Evolutionary conservation across 2,113 vertebrate species (phyloP), one percentile per base, ranked within the genome.

Genomic region (Struthidea cinerea): DNA sequence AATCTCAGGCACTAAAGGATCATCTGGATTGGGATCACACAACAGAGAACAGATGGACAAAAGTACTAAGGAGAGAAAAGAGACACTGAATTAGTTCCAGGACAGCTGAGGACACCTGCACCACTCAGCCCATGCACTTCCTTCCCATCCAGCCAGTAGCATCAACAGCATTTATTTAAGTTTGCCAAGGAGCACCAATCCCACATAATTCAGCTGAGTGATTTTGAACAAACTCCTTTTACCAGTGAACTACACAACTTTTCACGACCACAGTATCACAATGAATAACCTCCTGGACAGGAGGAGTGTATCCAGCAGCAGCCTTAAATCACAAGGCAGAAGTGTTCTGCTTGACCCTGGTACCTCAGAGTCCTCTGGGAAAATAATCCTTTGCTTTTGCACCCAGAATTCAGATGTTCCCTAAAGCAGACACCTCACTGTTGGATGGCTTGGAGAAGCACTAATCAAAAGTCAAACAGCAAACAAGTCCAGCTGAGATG

Each of bases 41-140:
- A 99, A 99, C 99, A 99, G 99, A 98, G 99, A 99, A 99, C 99
- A 99, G 98, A 99, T 99, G 98, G 99, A 99, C 98, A 99, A 98
- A 97, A 99, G 99, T 98, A 99, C 99, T 99, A 90, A 90, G 84
- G 96, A 97, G 46, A 94, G 83, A 97, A 95, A 92, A 94, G 46
- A 68, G 49, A 95, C 8, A 95, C 4, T 49, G 57, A 55, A 44
- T 97, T 96, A 96, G 74, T 79, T 94, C 14, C 65, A 77, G 68
- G 35, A 37, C 65, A 93, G 67, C 65, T 61, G 39, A 85, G 78
- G 44, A 79, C 63, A 85, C 55, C 28, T 73, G 50, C 20, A 87
- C 9, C 60, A 73, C 41, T 37, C 71, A 88, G 42, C 21, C 53
- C 63, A 3, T 30, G 27, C 67, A 30, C 21, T 13, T 53, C 17